Base-by-base conservation (phyloP, 92 coral and sea anemone genomes). In the Zoanthus sociatus region DNA sequence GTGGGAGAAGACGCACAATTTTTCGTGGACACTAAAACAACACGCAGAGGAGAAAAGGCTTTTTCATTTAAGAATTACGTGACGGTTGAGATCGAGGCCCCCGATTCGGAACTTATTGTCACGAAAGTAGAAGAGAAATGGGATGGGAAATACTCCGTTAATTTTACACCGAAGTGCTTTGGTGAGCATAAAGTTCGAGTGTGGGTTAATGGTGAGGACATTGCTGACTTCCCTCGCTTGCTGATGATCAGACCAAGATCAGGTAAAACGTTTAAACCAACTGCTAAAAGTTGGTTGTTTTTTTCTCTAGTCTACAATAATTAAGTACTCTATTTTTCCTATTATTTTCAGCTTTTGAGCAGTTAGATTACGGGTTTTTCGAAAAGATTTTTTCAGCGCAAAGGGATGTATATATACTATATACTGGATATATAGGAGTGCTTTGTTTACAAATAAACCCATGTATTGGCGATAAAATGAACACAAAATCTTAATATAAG, bases 141-240 rank as follows among this genome's bases (percentile, higher is more conserved):
- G 1, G 37, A 64, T 50, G 84, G 89, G 26, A 58, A 68, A 8
- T 86, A 76, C 71, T 30, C 17, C 5, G 77, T 86, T 26, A 63
- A 75, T 69, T 86, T 61, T 14, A 76, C 66, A 3, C 89, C 77
- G 10, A 33, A 13, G 13, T 20, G 14, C 46, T 16, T 20, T 63
- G 90, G 90, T 14, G 21, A 79, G 44, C 69, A 87, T 50, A 68
- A 17, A 26, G 86, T 87, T 7, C 68, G 42, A 3, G 78, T 87
- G 3, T 54, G 54, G 55, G 78, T 87, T 17, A 87, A 87, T 50
- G 86, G 79, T 17, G 86, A 87, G 54, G 37, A 75, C 14, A 82
- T 87, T 58, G 61, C 78, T 53, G 86, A 83, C 42, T 73, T 42
- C 42, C 83, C 88, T 1, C 71, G 73, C 26, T 45, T 9, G 55